Evolutionary conservation across 2,113 vertebrate genomes (phyloP).

Genomic region (Alosa alosa): DNA sequence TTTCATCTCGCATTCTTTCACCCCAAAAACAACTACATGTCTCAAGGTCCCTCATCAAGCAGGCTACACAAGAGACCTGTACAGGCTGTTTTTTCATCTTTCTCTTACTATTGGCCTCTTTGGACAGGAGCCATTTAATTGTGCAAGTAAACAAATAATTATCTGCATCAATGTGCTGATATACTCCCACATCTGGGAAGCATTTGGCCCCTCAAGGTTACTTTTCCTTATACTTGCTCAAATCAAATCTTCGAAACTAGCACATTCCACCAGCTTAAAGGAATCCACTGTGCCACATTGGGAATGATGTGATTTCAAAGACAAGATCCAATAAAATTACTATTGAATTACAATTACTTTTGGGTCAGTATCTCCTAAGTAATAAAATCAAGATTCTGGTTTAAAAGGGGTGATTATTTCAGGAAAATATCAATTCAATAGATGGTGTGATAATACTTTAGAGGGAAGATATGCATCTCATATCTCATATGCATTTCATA

Average conservation of each 20-base stretch:
- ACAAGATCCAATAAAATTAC: not conserved
- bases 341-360: not conserved
- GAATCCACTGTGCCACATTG: not conserved
- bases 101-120: conserved; percentile 70
- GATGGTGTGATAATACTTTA: not conserved
- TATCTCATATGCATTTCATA: not conserved
- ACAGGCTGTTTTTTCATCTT: conserved; percentile 63
- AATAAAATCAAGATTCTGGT: not conserved
- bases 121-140: conserved; percentile 69
- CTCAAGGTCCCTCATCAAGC: conserved; percentile 38
- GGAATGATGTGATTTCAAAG: conserved; percentile 12
- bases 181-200: conserved; percentile 64
- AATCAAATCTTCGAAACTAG: conserved; percentile 1
- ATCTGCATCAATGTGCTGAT: conserved; percentile 75
- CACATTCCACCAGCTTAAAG: conserved; percentile 9
- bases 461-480: not conserved
- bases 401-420: not conserved
- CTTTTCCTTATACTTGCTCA: conserved; percentile 47
- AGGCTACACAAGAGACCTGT: conserved; percentile 68
- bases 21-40: conserved; percentile 15
- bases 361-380: not conserved
- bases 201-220: conserved; percentile 68
- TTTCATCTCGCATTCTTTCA: conserved; percentile 10
- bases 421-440: not conserved
- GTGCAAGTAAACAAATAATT: conserved; percentile 77